Evolutionary conservation across 2,888 invertebrate species (phyloP), one percentile per base, ranked within the genome.

Genomic region (Idaea aversata): DNA sequence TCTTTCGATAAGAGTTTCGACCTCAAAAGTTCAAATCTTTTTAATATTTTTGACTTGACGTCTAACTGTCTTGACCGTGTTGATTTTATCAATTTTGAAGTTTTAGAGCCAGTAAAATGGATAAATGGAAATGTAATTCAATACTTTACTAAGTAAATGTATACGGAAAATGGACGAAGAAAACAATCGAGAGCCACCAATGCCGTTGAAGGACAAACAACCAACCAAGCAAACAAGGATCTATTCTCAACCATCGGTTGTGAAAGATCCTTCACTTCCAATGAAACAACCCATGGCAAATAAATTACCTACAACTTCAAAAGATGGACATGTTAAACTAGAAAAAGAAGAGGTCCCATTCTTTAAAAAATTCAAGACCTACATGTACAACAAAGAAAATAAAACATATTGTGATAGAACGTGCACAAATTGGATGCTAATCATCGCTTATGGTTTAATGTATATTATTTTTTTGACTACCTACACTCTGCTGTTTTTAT

Each of bases 391-490:
- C 65, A 82, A 63, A 64, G 70, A 86, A 4, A 75, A 76, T 0
- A 80, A 79, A 35, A 77, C 80, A 5, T 79, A 72, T 65, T 87
- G 86, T 36, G 86, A 78, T 0, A 78, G 91, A 72, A 83, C 86
- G 0, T 80, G 81, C n/a, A 63, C n/a, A 15, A 87, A 82, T 68
- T 92, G 92, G 92, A 0, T 78, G 0, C 68, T 65, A 5, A 88
- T 92, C 5, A 47, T 84, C 4, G 1, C 38, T 0, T 92, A 92
- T 67, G 77, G 86, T 0, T 63, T 84, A 0, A 78, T 91, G 65
- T 92, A 91, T 65, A 15, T 91, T 1, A 70, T 87, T 57, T 91
- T 90, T 67, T 70, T 91, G 25, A 57, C 65, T 5, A 86, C 90
- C 0, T 91, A 80, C 62, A 85, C 85, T 3, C 68, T 90, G 65